Percentiles rank a stretch among this genome's conserved stretches.
Evolutionary conservation across 2,797 vertebrate genomes (phyloP).

Genomic region (Peromyscus nudipes): DNA sequence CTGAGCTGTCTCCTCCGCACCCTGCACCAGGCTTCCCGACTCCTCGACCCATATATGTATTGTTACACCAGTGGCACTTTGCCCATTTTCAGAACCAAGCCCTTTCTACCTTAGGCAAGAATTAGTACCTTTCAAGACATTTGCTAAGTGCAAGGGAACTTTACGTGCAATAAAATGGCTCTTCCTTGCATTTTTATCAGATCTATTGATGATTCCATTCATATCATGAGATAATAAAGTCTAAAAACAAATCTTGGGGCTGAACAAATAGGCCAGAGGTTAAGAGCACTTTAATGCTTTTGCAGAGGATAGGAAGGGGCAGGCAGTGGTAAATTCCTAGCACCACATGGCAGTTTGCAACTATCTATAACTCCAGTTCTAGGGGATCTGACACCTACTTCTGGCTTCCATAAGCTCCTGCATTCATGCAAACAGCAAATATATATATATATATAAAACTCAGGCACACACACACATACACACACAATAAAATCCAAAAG

Average conservation of each 20-base stretch:
- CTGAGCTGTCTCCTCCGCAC: neutral
- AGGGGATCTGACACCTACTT: neutral
- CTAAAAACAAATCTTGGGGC: neutral
- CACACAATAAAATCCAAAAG: too few species aligned
- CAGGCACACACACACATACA: neutral
- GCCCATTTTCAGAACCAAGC: neutral
- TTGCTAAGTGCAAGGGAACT: constrained; percentile 31
- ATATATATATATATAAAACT: neutral
- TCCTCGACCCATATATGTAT: neutral
- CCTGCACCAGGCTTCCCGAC: neutral
- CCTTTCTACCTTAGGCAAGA: neutral
- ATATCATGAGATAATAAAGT: neutral
- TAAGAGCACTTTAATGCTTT: neutral
- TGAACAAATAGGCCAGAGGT: neutral
- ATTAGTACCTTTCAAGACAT: constrained; percentile 30
- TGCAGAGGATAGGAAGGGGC: too few species aligned
- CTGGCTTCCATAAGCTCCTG: neutral
- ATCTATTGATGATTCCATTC: neutral
- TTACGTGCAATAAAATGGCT: neutral
- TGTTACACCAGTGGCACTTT: neutral
- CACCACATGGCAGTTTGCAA: neutral
- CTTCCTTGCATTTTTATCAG: constrained; percentile 7
- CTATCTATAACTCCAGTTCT: neutral
- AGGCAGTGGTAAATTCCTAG: too few species aligned
- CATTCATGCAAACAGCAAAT: neutral